A percentile compares a stretch with the other conserved stretches of the same genome.
phyloP scores from a whole-genome alignment of 2,113 vertebrate species.

The Raphicerus campestris region DNA sequence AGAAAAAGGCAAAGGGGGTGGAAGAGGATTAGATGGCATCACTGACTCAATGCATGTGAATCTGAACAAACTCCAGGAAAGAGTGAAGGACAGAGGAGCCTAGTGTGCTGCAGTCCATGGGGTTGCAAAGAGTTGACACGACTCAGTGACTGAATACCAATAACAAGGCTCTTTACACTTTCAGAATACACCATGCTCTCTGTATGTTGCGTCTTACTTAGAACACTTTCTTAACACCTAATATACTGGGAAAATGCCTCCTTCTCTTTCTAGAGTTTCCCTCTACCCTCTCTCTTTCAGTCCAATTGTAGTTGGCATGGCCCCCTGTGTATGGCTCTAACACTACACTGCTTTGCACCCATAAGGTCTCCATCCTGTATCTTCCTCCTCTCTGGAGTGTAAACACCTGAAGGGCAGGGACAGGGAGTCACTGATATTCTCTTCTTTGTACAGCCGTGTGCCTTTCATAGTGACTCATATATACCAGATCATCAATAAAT shows the following conservation, averaged over 20 bases:
- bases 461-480: neutral
- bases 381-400: neutral
- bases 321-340: neutral
- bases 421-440: neutral
- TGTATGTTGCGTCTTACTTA: neutral
- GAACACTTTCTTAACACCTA: neutral
- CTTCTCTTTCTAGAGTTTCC: neutral
- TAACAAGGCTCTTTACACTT: neutral
- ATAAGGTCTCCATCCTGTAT: neutral
- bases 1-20: neutral
- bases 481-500: neutral
- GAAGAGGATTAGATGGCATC: neutral
- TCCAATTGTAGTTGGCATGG: neutral
- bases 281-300: neutral
- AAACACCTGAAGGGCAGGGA: neutral
- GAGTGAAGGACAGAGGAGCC: neutral
- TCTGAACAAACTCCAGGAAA: neutral
- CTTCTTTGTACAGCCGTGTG: neutral
- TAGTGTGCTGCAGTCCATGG: neutral
- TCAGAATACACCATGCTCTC: neutral
- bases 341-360: accelerated
- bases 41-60: neutral
- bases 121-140: neutral
- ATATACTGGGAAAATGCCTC: neutral
- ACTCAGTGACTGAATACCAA: neutral